These are phyloP conservation scores for Galerucella pusilla DNA, from an alignment of 2,888 invertebrate species.

Conservation along the genomic window DNA sequence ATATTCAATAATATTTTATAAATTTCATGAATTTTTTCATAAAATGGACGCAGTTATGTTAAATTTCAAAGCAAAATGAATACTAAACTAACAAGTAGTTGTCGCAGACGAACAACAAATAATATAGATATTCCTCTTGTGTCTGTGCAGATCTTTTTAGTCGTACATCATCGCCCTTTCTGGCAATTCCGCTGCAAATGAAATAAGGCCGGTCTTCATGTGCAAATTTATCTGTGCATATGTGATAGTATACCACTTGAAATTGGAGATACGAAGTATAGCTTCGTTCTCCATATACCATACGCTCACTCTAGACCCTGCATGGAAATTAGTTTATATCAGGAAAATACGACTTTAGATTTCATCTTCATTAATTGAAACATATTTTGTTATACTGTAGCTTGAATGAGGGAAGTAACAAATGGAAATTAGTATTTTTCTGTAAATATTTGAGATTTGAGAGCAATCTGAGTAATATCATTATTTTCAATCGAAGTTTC, in stretches of 20 bases:
- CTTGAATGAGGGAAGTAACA: background rate
- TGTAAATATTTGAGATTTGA: too few relatives aligned
- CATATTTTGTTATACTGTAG: background rate
- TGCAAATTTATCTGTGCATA: constrained; percentile 38
- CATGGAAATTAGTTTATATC: constrained; percentile 26
- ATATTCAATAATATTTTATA: too few relatives aligned
- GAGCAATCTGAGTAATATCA: too few relatives aligned
- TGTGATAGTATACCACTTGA: constrained; percentile 28
- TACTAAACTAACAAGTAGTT: too few relatives aligned
- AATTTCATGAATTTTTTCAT: too few relatives aligned
- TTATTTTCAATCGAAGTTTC: too few relatives aligned
- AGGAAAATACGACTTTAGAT: constrained; percentile 11
- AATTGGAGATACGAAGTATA: constrained; percentile 23
- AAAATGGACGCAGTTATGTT: too few relatives aligned
- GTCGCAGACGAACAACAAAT: too few relatives aligned
- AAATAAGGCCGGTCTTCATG: constrained; percentile 31
- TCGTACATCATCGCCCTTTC: background rate
- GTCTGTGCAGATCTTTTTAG: background rate
- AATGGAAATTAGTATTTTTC: too few relatives aligned
- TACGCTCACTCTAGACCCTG: constrained; percentile 23
- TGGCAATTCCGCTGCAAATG: constrained; percentile 8
- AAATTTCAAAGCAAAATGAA: too few relatives aligned
- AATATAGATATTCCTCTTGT: background rate
- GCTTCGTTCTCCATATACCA: constrained; percentile 24
- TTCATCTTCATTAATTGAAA: background rate